Percentiles rank a stretch among this genome's conserved stretches.
Conservation (phyloP, 1,140 invertebrate genomes). For the Melipona quadrifasciata region DNA sequence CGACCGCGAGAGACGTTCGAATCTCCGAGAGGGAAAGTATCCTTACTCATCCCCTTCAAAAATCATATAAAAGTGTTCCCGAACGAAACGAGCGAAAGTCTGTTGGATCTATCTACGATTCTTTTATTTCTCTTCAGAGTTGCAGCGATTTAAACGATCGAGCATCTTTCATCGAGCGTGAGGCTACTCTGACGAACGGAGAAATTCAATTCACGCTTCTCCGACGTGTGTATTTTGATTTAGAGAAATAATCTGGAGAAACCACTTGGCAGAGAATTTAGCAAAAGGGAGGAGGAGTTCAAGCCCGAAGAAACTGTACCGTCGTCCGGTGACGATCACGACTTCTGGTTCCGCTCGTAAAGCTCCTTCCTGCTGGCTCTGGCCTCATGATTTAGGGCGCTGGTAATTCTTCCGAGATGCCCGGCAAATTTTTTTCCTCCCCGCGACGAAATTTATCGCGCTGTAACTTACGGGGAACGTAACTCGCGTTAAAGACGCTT, state of each 20-base stretch:
- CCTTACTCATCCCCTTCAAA: too few relatives aligned
- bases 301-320: background rate
- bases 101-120: too few relatives aligned
- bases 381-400: constrained; percentile 33
- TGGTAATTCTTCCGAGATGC: constrained; percentile 38
- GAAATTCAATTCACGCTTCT: too few relatives aligned
- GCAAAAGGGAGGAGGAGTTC: background rate
- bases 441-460: constrained; percentile 32
- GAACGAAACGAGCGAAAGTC: too few relatives aligned
- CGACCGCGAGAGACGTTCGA: too few relatives aligned
- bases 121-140: too few relatives aligned
- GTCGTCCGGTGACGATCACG: background rate
- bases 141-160: too few relatives aligned
- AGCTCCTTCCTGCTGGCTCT: background rate
- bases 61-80: too few relatives aligned
- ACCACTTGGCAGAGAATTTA: background rate
- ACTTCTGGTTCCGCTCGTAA: constrained; percentile 4
- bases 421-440: constrained; percentile 28
- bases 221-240: background rate
- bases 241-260: background rate
- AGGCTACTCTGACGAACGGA: too few relatives aligned
- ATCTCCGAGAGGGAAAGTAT: too few relatives aligned
- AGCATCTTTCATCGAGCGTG: too few relatives aligned
- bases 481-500: constrained; percentile 42
- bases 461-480: constrained; percentile 42